Conservation (phyloP, 2,113 vertebrate species). For the Nipponia nippon region DNA sequence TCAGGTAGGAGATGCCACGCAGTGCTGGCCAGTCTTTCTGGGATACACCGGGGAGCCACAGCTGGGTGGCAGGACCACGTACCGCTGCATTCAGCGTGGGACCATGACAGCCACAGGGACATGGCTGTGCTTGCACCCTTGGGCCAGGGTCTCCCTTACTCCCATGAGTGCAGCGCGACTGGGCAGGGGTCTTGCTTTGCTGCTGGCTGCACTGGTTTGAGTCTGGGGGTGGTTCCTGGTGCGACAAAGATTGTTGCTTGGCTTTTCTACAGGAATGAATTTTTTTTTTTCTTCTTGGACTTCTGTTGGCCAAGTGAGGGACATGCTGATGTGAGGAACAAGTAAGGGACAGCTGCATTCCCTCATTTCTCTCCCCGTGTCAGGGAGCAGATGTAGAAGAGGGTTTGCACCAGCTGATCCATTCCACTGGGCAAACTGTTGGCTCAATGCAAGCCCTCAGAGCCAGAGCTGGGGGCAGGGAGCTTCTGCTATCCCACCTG, state of each 20-base stretch:
- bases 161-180: accelerated
- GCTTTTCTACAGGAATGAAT: background rate
- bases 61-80: background rate
- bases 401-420: background rate
- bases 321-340: background rate
- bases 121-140: accelerated
- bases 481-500: background rate
- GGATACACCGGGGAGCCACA: background rate
- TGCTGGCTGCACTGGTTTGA: background rate
- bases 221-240: background rate
- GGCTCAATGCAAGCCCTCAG: background rate
- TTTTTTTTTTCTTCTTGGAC: background rate
- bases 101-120: accelerated
- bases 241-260: background rate
- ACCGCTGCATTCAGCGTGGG: accelerated
- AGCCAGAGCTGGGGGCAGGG: background rate
- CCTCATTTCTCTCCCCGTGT: background rate
- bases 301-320: background rate
- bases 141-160: background rate
- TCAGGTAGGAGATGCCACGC: background rate
- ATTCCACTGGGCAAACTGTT: background rate
- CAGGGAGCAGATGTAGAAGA: background rate
- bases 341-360: background rate
- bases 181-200: background rate
- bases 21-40: background rate